Conservation (phyloP, 2,797 vertebrate species). For the Apogon hyalosoma region DNA sequence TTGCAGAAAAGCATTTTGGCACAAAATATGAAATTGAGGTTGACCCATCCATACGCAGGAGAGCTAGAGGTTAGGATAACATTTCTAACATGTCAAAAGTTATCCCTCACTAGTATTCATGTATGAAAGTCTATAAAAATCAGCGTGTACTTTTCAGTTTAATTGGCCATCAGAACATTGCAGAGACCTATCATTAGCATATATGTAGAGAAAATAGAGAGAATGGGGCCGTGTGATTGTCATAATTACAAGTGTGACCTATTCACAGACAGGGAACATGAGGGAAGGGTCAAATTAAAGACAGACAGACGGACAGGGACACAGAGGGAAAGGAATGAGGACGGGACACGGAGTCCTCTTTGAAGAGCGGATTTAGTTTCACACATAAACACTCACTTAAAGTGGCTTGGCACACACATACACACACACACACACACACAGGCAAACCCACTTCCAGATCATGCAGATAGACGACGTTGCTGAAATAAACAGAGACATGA, state of each 20-base stretch:
- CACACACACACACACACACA: slow-evolving; percentile 1
- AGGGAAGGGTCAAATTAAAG: slow-evolving; percentile 66
- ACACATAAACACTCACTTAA: background rate
- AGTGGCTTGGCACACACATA: background rate
- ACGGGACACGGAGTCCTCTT: slow-evolving; percentile 29
- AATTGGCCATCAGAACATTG: slow-evolving; percentile 73
- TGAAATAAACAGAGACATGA: slow-evolving; percentile 51
- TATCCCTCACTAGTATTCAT: background rate
- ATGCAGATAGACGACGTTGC: slow-evolving; percentile 7
- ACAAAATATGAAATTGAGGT: slow-evolving; percentile 10
- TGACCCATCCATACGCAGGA: no score
- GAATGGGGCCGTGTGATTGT: slow-evolving; percentile 55
- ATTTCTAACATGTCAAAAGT: background rate
- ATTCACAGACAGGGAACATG: slow-evolving; percentile 71
- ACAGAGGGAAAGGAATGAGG: slow-evolving; percentile 32
- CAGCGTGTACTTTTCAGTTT: slow-evolving; percentile 40
- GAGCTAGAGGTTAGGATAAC: background rate
- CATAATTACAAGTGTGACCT: slow-evolving; percentile 79
- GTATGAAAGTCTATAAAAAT: slow-evolving; percentile 28
- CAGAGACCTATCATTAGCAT: slow-evolving; percentile 64
- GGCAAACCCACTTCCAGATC: slow-evolving; percentile 22
- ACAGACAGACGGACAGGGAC: slow-evolving; percentile 48
- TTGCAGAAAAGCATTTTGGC: no score
- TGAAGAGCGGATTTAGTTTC: slow-evolving; percentile 17
- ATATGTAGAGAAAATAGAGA: slow-evolving; percentile 2